phyloP scores from a whole-genome alignment of 2,113 vertebrate genomes.

The Equus quagga region DNA sequence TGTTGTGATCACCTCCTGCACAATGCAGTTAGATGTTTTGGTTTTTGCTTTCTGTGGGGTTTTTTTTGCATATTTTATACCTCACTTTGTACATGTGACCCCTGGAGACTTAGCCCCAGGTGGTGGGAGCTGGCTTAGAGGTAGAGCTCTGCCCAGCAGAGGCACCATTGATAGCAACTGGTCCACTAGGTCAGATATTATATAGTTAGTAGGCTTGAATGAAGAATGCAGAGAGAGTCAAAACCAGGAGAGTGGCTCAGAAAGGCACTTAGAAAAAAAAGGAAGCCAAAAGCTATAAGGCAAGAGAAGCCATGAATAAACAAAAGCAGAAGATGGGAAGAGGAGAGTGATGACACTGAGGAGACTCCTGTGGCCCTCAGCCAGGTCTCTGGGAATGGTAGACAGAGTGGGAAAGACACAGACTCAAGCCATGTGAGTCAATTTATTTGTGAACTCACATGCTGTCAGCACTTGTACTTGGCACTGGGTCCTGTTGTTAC shows the following conservation, averaged over 20 bases:
- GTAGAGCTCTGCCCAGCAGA: neutral
- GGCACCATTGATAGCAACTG: neutral
- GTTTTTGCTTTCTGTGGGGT: neutral
- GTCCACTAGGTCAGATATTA: neutral
- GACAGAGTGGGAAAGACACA: neutral
- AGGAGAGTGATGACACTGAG: accelerated
- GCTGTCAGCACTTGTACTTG: neutral
- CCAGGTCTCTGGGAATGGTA: neutral
- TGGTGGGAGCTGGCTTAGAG: neutral
- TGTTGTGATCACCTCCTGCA: neutral
- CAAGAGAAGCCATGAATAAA: neutral
- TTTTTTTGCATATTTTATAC: neutral
- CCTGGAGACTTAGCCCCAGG: neutral
- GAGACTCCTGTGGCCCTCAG: neutral
- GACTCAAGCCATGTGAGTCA: neutral
- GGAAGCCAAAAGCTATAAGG: neutral
- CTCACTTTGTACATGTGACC: neutral
- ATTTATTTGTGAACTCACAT: neutral
- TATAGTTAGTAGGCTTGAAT: neutral
- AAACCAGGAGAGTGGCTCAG: neutral
- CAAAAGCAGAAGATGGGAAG: neutral
- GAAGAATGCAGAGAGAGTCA: neutral
- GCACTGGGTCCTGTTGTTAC: neutral
- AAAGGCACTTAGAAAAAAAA: neutral
- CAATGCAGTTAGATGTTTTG: neutral